Evolutionary conservation across 2,888 invertebrate genomes (phyloP), one percentile per base, ranked within the genome.

Genomic region (Drosophila ustulata): DNA sequence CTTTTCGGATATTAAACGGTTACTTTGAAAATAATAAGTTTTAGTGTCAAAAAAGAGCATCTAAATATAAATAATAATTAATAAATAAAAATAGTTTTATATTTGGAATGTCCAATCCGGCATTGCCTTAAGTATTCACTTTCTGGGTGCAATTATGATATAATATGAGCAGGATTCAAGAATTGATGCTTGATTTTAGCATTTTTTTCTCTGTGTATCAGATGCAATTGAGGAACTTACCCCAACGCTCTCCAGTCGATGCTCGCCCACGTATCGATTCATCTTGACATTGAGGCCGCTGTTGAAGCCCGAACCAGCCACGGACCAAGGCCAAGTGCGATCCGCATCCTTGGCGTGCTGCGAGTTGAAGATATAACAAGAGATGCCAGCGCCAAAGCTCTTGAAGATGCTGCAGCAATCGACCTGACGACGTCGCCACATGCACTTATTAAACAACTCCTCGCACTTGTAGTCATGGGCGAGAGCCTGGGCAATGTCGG

Each of bases 301-400:
- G 1, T 63, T 57, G 13, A 73, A 53, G 0, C 90, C 89, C 1
- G 83, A 66, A 5, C 66, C 66, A 1, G 78, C 77, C 32, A 82
- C 88, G 0, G 80, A 73, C 90, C 89, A 89, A 0, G 90, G 90
- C 89, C 89, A 90, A 0, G 82, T 71, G 2, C 68, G 65, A 51
- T 79, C 74, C 0, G 71, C 56, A 39, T 78, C 25, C 5, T 3
- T 1, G n/a, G 39, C n/a, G 1, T 41, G 26, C 7, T 68, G 0
- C 0, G 86, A 75, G 49, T 89, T 89, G 30, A 90, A 90, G 1
- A 76, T 47, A 11, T 55, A 88, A 13, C 85, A 88, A 6, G 64
- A 41, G 2, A 75, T 71, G 4, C 58, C 66, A 0, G 69, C 23
- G 0, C 30, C 45, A 6, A 55, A 26, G 23, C 34, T 34, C 0